A percentile compares a stretch with the other conserved stretches of the same genome.
phyloP scores from a whole-genome alignment of 2,888 invertebrate genomes.

The Cantharis rustica region DNA sequence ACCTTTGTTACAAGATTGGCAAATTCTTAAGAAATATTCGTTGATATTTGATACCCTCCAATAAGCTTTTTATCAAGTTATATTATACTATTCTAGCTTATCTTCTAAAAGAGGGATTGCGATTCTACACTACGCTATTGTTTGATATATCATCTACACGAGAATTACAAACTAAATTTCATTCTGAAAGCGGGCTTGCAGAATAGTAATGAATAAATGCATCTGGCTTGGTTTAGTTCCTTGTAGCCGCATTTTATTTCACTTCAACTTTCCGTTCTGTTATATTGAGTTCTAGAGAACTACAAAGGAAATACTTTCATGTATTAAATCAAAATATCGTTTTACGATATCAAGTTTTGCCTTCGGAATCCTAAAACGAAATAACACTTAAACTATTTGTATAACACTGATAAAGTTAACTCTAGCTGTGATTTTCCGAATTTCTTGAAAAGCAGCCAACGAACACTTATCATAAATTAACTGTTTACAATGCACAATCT shows the following conservation, averaged over 20 bases:
- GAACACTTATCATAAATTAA: not conserved
- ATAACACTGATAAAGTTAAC: not conserved
- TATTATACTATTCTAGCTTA: not conserved
- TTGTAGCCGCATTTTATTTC: not conserved
- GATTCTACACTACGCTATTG: not conserved
- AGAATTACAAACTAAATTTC: not conserved
- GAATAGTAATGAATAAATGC: not conserved
- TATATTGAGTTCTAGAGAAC: not conserved
- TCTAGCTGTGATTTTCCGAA: not conserved
- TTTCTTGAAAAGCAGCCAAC: not conserved
- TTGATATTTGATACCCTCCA: not conserved
- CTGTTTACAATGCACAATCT: not conserved
- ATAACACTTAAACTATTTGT: not conserved
- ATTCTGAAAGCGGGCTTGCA: not conserved
- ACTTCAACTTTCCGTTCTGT: not conserved
- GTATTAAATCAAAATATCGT: not conserved
- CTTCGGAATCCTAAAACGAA: not conserved
- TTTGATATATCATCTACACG: not conserved
- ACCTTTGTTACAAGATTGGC: not conserved
- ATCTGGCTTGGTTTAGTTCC: not conserved
- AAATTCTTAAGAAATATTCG: not conserved
- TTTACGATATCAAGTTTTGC: not conserved
- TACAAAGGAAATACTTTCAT: not conserved
- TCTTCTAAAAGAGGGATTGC: not conserved
- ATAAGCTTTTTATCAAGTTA: not conserved